Conservation (phyloP, 2,888 invertebrate genomes). For the Limenitis camilla region DNA sequence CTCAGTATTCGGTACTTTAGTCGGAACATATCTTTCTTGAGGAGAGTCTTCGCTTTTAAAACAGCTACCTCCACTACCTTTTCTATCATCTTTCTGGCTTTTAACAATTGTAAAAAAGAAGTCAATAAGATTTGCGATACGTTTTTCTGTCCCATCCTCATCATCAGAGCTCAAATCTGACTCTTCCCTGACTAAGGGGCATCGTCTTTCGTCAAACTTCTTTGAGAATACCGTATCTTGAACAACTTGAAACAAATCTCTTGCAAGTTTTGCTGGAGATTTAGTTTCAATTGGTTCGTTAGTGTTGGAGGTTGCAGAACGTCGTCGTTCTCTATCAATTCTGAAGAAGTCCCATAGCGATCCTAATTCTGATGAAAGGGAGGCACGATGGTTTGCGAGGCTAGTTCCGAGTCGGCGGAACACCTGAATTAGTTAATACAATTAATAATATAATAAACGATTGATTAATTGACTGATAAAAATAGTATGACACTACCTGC, state of each 20-base stretch:
- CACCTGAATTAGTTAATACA: conserved; percentile 52
- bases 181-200: conserved; percentile 63
- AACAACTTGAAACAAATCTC: conserved; percentile 62
- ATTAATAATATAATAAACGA: no score
- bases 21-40: conserved; percentile 45
- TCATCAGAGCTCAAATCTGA: conserved; percentile 60
- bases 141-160: conserved; percentile 55
- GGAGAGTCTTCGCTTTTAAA: conserved; percentile 61
- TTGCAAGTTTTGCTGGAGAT: conserved; percentile 56
- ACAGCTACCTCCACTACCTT: conserved; percentile 60
- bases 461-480: no score
- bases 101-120: conserved; percentile 70
- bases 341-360: conserved; percentile 66
- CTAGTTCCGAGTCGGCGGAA: conserved; percentile 62
- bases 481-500: conserved; percentile 46
- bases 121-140: conserved; percentile 65
- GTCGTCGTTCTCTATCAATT: conserved; percentile 48
- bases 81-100: conserved; percentile 61
- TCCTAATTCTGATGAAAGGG: conserved; percentile 60
- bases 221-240: conserved; percentile 62
- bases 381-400: conserved; percentile 62
- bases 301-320: conserved; percentile 46
- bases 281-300: conserved; percentile 52
- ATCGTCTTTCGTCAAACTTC: conserved; percentile 53
- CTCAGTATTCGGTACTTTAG: conserved; percentile 49